phyloP scores from a whole-genome alignment of 30 jellyfish, hydroid and myxozoan species.

The Chironex yamaguchii region DNA sequence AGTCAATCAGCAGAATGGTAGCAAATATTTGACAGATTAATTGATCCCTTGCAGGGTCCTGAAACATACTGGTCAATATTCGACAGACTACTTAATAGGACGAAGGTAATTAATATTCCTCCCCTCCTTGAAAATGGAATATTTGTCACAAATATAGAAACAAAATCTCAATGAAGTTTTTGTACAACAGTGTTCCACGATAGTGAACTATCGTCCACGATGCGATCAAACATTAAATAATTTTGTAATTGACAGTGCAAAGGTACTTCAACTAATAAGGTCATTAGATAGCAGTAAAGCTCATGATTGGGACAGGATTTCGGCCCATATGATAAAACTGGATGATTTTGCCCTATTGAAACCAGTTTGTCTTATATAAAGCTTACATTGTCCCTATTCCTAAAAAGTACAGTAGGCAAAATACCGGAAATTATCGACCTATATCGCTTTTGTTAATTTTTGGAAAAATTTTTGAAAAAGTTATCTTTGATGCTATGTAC shows the following conservation, averaged over 20 bases:
- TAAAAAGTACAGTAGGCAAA: too few species aligned
- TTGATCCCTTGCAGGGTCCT: conserved; percentile 62
- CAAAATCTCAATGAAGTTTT: conserved; percentile 37
- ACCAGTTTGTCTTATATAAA: too few species aligned
- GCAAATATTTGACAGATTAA: too few species aligned
- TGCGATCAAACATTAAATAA: too few species aligned
- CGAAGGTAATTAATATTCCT: conserved; percentile 24
- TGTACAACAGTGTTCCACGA: too few species aligned
- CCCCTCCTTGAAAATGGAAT: conserved; percentile 35
- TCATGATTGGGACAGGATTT: conserved; percentile 48
- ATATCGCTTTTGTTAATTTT: too few species aligned
- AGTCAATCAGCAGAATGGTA: too few species aligned
- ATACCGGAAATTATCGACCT: too few species aligned
- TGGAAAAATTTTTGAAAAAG: conserved; percentile 74
- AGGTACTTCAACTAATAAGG: conserved; percentile 18
- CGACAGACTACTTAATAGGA: not conserved
- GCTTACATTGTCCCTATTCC: too few species aligned
- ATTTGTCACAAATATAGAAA: conserved; percentile 23
- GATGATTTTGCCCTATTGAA: too few species aligned
- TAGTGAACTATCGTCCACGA: too few species aligned
- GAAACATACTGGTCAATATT: conserved; percentile 27
- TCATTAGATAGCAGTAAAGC: conserved; percentile 53
- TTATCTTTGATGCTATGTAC: conserved; percentile 44
- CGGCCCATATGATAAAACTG: conserved; percentile 54
- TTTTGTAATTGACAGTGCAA: too few species aligned